phyloP scores from a whole-genome alignment of 2,113 vertebrate genomes.

The Melanerpes aurifrons region DNA sequence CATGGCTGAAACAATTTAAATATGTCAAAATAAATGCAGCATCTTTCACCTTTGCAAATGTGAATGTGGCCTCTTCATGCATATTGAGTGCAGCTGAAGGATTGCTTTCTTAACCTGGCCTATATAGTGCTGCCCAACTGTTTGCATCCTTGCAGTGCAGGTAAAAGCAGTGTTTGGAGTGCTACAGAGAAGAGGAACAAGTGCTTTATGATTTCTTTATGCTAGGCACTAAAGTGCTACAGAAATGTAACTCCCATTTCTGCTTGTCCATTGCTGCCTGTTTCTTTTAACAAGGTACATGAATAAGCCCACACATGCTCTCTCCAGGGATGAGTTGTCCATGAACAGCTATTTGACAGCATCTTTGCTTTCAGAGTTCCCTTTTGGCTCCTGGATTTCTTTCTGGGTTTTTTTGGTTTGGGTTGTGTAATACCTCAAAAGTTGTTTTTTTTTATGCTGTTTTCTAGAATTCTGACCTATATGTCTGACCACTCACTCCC shows the following conservation, averaged over 20 bases:
- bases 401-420: background rate
- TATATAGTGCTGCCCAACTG: background rate
- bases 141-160: background rate
- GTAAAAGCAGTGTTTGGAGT: background rate
- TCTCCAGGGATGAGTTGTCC: background rate
- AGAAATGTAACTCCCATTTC: background rate
- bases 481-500: background rate
- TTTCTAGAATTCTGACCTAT: background rate
- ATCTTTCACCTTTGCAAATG: background rate
- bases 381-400: background rate
- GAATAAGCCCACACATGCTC: background rate
- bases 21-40: background rate
- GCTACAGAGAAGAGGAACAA: background rate
- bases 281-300: background rate
- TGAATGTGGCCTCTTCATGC: background rate
- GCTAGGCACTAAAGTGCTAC: background rate
- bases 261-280: background rate
- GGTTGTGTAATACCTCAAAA: background rate
- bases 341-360: background rate
- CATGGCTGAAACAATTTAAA: background rate
- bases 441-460: background rate
- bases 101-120: background rate
- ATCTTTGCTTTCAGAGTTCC: background rate
- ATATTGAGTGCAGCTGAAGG: background rate
- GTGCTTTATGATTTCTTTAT: background rate